Evolutionary conservation across 2,113 vertebrate species (phyloP), one percentile per base, ranked within the genome.

Genomic region (Cathartes aura): DNA sequence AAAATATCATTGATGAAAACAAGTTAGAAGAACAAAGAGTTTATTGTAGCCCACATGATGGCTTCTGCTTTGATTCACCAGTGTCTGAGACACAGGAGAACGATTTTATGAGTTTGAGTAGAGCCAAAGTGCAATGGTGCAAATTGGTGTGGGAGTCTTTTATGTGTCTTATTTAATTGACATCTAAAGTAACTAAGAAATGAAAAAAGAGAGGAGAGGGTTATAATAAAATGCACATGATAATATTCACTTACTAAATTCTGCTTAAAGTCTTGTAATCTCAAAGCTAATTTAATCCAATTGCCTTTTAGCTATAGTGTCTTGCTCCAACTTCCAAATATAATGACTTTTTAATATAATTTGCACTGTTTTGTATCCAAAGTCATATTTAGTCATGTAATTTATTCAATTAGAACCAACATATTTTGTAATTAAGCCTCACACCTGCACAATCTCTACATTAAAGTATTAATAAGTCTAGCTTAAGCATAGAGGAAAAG

Each of bases 301-400:
- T 94, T 98, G 96, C 94, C 90, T 98, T 97, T 98, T 96, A 98
- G 97, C 97, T 98, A 97, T 73, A 96, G 70, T 95, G 75, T 95
- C 79, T 97, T 98, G 91, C 85, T 98, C 87, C 66, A 87, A 59
- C 52, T 96, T 98, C 93, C 95, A 98, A 96, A 98, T 97, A 96
- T 97, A 98, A 98, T 97, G 96, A 96, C 66, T 98, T 98, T 98
- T 98, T 98, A 98, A 98, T 98, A 96, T 91, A 96, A 95, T 82
- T 95, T 96, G 50, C 72, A 95, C 70, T 93, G 84, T 96, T 98
- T 94, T 97, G 84, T 96, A 95, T 98, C 95, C 91, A 97, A 47
- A 89, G 59, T 89, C 93, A 80, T 78, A 96, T 97, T 96, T 96
- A 98, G 91, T 97, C 73, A 95, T 95, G 70, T 84, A 97, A 91